Conservation (phyloP, 2,797 vertebrate species). For the Poecilia wingei region DNA sequence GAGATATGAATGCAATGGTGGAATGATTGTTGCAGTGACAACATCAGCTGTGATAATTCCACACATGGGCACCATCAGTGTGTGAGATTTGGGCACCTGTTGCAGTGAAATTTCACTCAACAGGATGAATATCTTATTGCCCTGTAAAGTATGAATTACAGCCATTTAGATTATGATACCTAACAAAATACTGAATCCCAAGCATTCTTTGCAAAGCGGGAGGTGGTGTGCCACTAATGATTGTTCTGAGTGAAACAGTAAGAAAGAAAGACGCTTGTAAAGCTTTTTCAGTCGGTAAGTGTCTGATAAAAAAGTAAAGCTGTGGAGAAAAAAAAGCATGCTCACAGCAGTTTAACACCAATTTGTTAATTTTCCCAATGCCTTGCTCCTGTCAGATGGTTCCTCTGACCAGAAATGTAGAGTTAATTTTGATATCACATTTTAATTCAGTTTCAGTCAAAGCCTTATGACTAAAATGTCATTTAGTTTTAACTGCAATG, state of each 20-base stretch:
- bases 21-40: not conserved
- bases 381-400: not conserved
- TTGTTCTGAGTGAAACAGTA: not conserved
- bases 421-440: not conserved
- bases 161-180: not conserved
- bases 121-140: not conserved
- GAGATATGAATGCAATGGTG: not conserved
- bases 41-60: not conserved
- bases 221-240: not conserved
- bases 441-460: not conserved
- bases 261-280: not conserved
- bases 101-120: not conserved
- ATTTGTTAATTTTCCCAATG: not conserved
- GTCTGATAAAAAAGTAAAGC: not conserved
- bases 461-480: not conserved
- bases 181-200: not conserved
- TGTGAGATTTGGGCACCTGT: not conserved
- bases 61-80: not conserved
- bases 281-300: not conserved
- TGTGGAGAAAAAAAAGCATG: not conserved
- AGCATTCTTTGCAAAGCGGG: not conserved
- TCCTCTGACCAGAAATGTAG: not conserved
- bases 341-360: not conserved
- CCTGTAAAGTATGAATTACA: not conserved
- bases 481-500: not conserved